phyloP scores from a whole-genome alignment of 2,113 vertebrate species.

The Nothocercus julius region DNA sequence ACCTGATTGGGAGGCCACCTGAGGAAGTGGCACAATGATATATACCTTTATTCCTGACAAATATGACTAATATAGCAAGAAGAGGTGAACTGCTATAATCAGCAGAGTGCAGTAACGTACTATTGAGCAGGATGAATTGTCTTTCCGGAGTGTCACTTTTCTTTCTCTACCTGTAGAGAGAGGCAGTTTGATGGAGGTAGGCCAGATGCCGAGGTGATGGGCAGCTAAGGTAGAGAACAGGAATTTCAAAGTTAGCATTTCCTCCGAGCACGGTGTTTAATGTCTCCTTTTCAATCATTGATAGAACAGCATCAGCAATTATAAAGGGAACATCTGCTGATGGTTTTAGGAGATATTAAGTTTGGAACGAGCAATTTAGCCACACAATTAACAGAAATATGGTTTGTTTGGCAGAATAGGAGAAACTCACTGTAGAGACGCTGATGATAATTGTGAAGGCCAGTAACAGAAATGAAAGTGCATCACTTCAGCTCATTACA shows the following conservation, averaged over 20 bases:
- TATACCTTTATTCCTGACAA: neutral
- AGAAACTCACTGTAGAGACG: constrained; percentile 41
- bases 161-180: neutral
- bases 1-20: neutral
- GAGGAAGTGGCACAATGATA: neutral
- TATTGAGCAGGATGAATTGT: neutral
- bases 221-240: constrained; percentile 14
- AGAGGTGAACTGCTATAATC: neutral
- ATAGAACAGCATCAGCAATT: constrained; percentile 27
- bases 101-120: neutral
- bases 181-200: neutral
- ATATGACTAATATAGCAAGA: neutral
- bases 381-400: constrained; percentile 63
- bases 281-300: constrained; percentile 9
- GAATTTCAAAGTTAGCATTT: constrained; percentile 21
- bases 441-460: constrained; percentile 60
- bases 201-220: neutral
- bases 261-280: neutral
- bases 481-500: constrained; percentile 23
- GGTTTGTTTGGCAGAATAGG: constrained; percentile 55
- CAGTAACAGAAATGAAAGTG: constrained; percentile 57
- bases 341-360: constrained; percentile 68
- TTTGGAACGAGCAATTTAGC: constrained; percentile 61
- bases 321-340: constrained; percentile 67
- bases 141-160: neutral